Evolutionary conservation across 2,113 vertebrate genomes (phyloP).

Genomic region (Ramphastos sulfuratus): DNA sequence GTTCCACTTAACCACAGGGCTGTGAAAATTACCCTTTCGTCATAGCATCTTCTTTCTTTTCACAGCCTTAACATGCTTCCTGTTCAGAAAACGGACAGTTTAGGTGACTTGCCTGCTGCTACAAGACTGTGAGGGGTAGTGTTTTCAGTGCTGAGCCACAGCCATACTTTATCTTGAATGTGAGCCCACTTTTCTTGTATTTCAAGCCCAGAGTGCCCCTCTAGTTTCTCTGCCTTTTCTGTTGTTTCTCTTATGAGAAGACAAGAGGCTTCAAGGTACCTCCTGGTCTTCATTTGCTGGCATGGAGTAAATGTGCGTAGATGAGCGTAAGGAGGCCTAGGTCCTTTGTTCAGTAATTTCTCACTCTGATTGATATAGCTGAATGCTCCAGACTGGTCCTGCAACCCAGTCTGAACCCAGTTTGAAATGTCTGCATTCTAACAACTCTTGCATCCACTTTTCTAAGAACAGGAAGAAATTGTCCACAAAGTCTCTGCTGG

Average conservation of each 20-base stretch:
- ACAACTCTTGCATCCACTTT: background rate
- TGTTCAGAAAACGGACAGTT: background rate
- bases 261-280: background rate
- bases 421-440: background rate
- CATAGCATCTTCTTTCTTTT: background rate
- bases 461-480: slow-evolving; percentile 53
- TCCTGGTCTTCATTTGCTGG: background rate
- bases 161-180: background rate
- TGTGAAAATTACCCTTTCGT: background rate
- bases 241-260: background rate
- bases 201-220: background rate
- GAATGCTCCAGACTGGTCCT: background rate
- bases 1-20: background rate
- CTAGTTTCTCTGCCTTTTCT: background rate
- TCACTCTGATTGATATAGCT: background rate
- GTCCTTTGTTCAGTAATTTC: background rate
- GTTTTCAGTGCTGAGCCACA: background rate
- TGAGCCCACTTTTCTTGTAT: background rate
- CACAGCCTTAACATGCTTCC: background rate
- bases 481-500: slow-evolving; percentile 27
- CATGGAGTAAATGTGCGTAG: background rate
- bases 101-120: background rate
- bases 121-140: background rate
- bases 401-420: background rate
- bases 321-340: background rate